Percentiles rank a stretch among this genome's conserved stretches.
Evolutionary conservation across 1,140 invertebrate genomes (phyloP).

Genomic region (Rhopalosiphum maidis): DNA sequence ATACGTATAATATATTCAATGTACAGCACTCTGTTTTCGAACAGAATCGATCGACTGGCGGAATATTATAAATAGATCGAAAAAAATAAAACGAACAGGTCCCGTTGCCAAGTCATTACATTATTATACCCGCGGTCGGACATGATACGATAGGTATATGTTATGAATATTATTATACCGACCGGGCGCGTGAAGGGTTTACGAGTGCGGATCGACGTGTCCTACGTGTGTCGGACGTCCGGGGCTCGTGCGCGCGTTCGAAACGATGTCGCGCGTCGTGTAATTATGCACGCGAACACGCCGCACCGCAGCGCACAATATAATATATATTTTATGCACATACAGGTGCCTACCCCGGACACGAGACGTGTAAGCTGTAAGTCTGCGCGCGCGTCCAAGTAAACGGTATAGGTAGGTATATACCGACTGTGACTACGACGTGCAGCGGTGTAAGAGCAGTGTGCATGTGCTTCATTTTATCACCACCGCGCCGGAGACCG

Average conservation of each 20-base stretch:
- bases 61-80: background rate
- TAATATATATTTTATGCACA: background rate
- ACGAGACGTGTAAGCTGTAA: too few species aligned
- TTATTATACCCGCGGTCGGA: background rate
- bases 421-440: too few species aligned
- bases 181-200: background rate
- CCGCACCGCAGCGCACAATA: background rate
- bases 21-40: background rate
- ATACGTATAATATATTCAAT: background rate
- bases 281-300: background rate
- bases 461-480: background rate
- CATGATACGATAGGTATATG: background rate
- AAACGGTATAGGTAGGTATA: too few species aligned
- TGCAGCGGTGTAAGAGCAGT: too few species aligned
- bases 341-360: too few species aligned
- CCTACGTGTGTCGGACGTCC: background rate
- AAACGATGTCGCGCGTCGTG: conserved; percentile 12
- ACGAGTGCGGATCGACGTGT: background rate
- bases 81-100: background rate
- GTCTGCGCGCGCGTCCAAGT: too few species aligned
- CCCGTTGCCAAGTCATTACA: background rate
- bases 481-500: too few species aligned
- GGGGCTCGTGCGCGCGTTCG: background rate
- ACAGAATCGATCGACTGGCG: background rate
- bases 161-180: background rate